Base-by-base conservation (phyloP, 2,888 invertebrate species). In the Idaea dimidiata region DNA sequence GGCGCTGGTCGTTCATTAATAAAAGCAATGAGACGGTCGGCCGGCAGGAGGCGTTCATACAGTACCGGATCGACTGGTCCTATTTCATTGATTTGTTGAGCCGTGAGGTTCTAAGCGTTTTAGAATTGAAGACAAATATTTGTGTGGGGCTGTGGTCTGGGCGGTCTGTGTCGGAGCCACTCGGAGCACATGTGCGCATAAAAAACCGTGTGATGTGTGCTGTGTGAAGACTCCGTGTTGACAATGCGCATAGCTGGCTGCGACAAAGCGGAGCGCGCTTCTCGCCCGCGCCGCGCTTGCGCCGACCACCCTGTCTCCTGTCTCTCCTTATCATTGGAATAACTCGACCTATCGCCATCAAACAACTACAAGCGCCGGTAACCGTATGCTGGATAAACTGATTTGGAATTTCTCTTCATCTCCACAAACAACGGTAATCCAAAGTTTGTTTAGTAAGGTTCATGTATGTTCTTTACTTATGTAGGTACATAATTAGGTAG, bases 121-220 rank as follows among this genome's bases (percentile, higher is more conserved):
- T 83, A 79, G 87, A 89, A 91, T 90, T 87, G 86, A 81, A 86
- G 86, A 80, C 82, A 91, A 92, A 92, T 91, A 92, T 91, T 92
- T 90, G 88, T 83, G 71, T 66, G 81, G 77, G 83, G 78, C 81
- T 83, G 83, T 84, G 83, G 86, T 82, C 79, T 83, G 87, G 86
- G 88, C 87, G 87, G 90, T 81, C 83, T 79, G 79, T 72, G 75
- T 66, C 78, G 82, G 73, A 81, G 81, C 87, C 79, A 71, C 75
- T 66, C 78, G 82, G 73, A 81, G 81, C 87, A 87, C 83, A 87
- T 87, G 88, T 86, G 87, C 82, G 81, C 75, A 81, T 82, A 88
- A 89, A 89, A 89, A 88, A 85, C 76, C 83, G 84, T 87, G 84
- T 86, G 80, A 80, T 78, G 80, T 81, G 84, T 83, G 80, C 77